A percentile compares a stretch with the other conserved stretches of the same genome.
Evolutionary conservation across 2,113 vertebrate genomes (phyloP).

Genomic region (Falco punctatus): DNA sequence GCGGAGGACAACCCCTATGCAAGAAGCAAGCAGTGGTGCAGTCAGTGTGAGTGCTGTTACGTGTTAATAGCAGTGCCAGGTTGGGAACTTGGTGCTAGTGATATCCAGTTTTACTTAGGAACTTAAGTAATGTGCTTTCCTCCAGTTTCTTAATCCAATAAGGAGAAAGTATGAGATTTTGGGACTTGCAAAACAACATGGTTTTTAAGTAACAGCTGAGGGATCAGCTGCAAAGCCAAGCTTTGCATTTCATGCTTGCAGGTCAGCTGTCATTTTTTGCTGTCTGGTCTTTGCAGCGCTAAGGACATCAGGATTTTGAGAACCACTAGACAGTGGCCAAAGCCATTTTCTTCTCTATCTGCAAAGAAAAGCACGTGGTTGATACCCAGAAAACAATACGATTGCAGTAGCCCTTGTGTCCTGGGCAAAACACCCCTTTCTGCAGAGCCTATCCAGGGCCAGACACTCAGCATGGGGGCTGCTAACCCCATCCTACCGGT

Average conservation of each 20-base stretch:
- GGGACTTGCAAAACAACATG: conserved; percentile 14
- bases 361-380: neutral
- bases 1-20: accelerated
- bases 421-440: neutral
- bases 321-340: neutral
- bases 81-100: neutral
- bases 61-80: neutral
- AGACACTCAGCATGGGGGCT: neutral
- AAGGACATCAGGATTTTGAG: neutral
- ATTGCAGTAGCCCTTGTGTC: neutral
- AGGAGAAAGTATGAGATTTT: conserved; percentile 32
- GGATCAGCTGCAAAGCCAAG: conserved; percentile 35
- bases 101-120: neutral
- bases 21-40: neutral
- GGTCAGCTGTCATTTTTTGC: neutral
- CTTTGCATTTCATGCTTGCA: conserved; percentile 45
- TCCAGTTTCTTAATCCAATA: neutral
- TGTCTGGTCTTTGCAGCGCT: neutral
- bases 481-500: neutral
- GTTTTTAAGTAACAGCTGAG: conserved; percentile 37
- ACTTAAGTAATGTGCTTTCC: conserved; percentile 8
- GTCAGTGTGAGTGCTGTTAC: neutral
- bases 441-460: neutral
- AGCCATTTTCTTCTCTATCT: neutral
- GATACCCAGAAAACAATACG: neutral